Evolutionary conservation across 2,113 vertebrate genomes (phyloP), one percentile per base, ranked within the genome.

Genomic region (Theristicus caerulescens): DNA sequence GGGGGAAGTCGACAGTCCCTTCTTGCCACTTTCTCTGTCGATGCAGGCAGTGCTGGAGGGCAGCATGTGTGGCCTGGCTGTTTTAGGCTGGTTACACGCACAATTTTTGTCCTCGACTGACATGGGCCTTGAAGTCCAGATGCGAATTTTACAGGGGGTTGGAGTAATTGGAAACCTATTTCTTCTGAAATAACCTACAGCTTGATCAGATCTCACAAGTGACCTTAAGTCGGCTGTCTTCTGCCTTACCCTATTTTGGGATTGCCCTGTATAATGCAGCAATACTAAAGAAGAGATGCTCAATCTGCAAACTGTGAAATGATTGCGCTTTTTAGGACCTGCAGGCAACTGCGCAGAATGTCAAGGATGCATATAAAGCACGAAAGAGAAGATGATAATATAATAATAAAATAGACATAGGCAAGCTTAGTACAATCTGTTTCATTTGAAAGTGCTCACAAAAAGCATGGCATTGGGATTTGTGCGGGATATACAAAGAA

Each of bases 1-100:
- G n/a, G 25, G 47, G 9, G 34, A n/a, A 20, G 34, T 6, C 3
- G 2, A 1, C 4, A 16, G 9, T 9, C 22, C 24, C 49, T 62
- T 19, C 38, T 58, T 59, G 32, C 10, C 21, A 5, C 10, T 44
- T 0, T 36, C 73, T 36, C 51, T 69, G 32, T 7, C n/a, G 27
- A 36, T 15, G 38, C 5, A 42, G 74, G 79, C 74, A 55, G 44
- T 65, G 66, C 29, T 18, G 17, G 38, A 21, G 27, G 31, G 26
- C 62, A 88, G 47, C 36, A 58, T 20, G 16, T 10, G 2, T 59
- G 22, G 22, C 22, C 34, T 77, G 34, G 3, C 12, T n/a, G 31
- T 6, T 71, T 19, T 7, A 18, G 17, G 29, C 34, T 36, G 20
- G 17, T 36, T 73, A 47, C 7, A 7, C 1, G 49, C 13, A 13